A percentile compares a stretch with the other conserved stretches of the same genome.
phyloP scores from a whole-genome alignment of 2,888 invertebrate genomes.

The Tenthredo scrophulariae region DNA sequence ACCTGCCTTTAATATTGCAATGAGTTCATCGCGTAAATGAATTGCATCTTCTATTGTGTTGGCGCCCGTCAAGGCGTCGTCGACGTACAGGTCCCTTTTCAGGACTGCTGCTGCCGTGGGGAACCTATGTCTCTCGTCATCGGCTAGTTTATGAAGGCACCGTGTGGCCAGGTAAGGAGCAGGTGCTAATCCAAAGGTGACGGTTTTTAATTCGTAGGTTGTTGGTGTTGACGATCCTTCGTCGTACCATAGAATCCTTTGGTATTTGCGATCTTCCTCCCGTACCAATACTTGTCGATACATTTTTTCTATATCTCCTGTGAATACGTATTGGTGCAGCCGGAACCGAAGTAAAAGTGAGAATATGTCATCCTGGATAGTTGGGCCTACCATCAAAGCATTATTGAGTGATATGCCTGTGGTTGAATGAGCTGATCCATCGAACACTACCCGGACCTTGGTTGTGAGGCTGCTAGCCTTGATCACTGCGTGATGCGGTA shows the following conservation, averaged over 20 bases:
- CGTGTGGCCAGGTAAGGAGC: conserved; percentile 63
- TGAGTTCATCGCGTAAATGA: neutral
- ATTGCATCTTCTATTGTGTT: conserved; percentile 54
- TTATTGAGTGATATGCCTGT: conserved; percentile 8
- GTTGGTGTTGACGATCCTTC: conserved; percentile 59
- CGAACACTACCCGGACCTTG: conserved; percentile 14
- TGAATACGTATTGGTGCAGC: conserved; percentile 51
- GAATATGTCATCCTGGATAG: conserved; percentile 58
- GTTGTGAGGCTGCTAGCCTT: neutral
- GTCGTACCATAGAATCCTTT: conserved; percentile 52
- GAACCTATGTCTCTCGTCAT: conserved; percentile 54
- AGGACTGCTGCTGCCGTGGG: conserved; percentile 33
- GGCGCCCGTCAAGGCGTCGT: conserved; percentile 61
- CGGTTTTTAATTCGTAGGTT: conserved; percentile 55
- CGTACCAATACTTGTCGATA: conserved; percentile 56
- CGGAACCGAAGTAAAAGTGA: conserved; percentile 61
- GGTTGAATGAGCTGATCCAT: conserved; percentile 14
- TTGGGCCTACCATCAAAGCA: conserved; percentile 20
- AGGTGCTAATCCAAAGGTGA: conserved; percentile 58
- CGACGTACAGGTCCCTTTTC: conserved; percentile 62
- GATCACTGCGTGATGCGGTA: conserved; percentile 24
- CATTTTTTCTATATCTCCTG: no score
- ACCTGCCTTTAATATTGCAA: neutral
- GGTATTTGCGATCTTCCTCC: conserved; percentile 51
- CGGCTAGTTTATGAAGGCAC: conserved; percentile 61